These are phyloP conservation scores for Crocidura indochinensis DNA, from an alignment of 2,797 vertebrate species.

Conservation along the genomic window DNA sequence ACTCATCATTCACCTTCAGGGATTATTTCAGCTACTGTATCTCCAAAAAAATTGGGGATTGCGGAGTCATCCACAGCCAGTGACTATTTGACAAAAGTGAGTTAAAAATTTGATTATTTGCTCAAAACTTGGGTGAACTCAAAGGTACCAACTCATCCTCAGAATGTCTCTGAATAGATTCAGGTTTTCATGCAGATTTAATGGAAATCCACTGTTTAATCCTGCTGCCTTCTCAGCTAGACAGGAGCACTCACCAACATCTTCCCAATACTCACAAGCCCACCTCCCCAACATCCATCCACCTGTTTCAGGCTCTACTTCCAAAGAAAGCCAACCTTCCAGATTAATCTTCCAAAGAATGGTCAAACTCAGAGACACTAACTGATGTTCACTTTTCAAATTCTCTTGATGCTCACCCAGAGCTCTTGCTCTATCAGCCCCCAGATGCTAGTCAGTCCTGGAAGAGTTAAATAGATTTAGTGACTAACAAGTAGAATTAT, in stretches of 20 bases:
- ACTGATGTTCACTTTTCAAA: background rate
- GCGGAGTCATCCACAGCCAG: background rate
- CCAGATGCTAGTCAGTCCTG: background rate
- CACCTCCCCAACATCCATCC: background rate
- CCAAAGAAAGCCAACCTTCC: background rate
- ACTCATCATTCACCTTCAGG: background rate
- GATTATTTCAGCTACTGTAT: background rate
- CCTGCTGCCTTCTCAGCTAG: constrained; percentile 11
- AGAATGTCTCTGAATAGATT: background rate
- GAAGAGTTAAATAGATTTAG: constrained; percentile 80
- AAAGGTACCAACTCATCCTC: background rate
- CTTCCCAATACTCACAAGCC: background rate
- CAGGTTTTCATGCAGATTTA: background rate
- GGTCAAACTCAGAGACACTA: background rate
- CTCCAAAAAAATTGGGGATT: background rate
- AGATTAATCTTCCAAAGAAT: background rate
- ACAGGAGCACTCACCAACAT: background rate
- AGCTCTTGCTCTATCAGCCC: background rate
- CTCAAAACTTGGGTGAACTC: background rate
- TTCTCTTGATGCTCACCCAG: background rate
- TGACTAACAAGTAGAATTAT: constrained; percentile 66
- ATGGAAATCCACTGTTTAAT: background rate
- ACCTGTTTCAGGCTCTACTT: background rate
- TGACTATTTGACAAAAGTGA: background rate
- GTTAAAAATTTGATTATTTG: no score